Evolutionary conservation across 2,797 vertebrate genomes (phyloP), one percentile per base, ranked within the genome.

Genomic region (Danio kyathit): DNA sequence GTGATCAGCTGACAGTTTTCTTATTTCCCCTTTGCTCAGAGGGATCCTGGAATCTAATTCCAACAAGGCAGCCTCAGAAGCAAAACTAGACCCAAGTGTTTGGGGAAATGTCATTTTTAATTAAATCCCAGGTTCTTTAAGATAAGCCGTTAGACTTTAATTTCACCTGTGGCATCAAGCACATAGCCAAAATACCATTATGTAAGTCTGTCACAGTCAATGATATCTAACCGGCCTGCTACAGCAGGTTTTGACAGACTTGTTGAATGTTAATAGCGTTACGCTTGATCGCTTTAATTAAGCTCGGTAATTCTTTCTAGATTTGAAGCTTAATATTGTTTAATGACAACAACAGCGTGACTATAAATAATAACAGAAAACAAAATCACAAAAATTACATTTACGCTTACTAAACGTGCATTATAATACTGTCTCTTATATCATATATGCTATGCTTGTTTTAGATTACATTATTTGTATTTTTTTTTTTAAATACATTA

Each of bases 71-170:
- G 88, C 87, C 88, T 91, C 88, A 61, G 88, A 93, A 89, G 89
- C 87, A 54, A 80, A 86, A 82, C 88, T 79, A 83, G 51, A 80
- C 70, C 51, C 41, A 40, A 84, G 85, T 93, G 93, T 94, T 92
- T 92, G 86, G 92, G 93, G 91, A 94, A 93, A 95, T 94, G 92
- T 93, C 91, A 94, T 94, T 95, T 94, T 94, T 94, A 94, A 95
- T 95, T 94, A 94, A 94, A 93, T 92, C 93, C 92, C 93, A 92
- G 88, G 91, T 93, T 91, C 90, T 93, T 93, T 93, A 91, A 94
- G 91, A 94, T 92, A 93, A 94, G 92, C 90, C 91, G 90, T 88
- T 91, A 91, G 91, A 91, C 90, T 86, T 92, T 93, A 88, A 93
- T 93, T 94, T 91, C 87, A 93, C 91, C 90, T 87, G 87, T 90